Base-by-base conservation (phyloP, 2,113 vertebrate species). In the Bubo scandiacus region DNA sequence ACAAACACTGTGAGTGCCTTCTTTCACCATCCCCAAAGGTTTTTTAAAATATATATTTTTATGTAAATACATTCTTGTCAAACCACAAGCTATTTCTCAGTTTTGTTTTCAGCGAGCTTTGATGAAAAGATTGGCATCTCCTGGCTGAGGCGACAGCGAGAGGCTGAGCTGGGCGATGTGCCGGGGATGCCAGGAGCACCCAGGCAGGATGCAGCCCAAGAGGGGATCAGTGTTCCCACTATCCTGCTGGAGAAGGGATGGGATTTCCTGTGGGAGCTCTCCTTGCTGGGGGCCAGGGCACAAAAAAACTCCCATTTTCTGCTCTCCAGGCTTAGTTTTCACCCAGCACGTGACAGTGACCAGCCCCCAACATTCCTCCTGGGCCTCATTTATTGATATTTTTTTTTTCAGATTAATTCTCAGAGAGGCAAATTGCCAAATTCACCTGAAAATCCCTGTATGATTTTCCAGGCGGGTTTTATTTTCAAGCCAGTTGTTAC, bases 71-170 rank as follows among this genome's bases (percentile, higher is more conserved):
- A 96, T 98, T 47, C 98, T 97, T 89, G 95, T 94, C 98, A 99
- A 99, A 98, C 99, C 99, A 99, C 99, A 99, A 97, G 97, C 91
- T 98, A 96, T 97, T 98, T 98, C 98, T 99, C 98, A 97, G 98
- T 99, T 99, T 99, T 99, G 98, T 98, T 99, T 99, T 99, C 98
- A 97, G 96, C 94, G 94, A 97, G 95, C 97, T 98, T 98, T 98
- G 97, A 98, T 98, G 97, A 97, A 94, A 92, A 97, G 97, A 98
- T 98, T 94, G 97, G 94, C 95, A 97, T 91, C 95, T 89, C 94
- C 79, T 15, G 79, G 84, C 89, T 89, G 80, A 93, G 96, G 92
- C 57, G 59, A 81, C 59, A 63, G 80, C 79, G 83, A 83, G 70
- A 92, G 77, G 52, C 74, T 45, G 88, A 79, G 92, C 73, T 80